Percentiles rank a stretch among this genome's conserved stretches.
These are phyloP conservation scores for Gallinago media DNA, from an alignment of 2,113 vertebrate species.

Conservation along the genomic window DNA sequence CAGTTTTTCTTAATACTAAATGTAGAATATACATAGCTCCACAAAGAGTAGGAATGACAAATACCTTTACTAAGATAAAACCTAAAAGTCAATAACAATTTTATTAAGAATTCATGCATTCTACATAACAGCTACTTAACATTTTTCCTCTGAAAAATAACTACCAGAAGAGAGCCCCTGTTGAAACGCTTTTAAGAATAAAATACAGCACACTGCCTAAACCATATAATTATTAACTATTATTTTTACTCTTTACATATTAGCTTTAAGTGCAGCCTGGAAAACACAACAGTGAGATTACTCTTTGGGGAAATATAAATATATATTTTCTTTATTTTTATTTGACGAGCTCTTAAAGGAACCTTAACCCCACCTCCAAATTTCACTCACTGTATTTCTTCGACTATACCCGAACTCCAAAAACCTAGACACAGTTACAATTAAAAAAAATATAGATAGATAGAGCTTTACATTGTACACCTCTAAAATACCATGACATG, in stretches of 20 bases:
- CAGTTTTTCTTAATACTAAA: slow-evolving; percentile 39
- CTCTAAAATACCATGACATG: background rate
- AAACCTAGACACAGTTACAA: background rate
- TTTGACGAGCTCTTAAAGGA: background rate
- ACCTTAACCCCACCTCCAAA: background rate
- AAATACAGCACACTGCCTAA: background rate
- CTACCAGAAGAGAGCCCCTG: background rate
- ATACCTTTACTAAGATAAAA: slow-evolving; percentile 1
- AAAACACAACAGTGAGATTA: background rate
- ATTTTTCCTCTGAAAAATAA: slow-evolving; percentile 6
- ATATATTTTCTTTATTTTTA: background rate
- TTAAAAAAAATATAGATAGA: background rate
- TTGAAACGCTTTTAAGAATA: background rate
- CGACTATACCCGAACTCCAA: background rate
- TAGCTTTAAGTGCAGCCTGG: background rate
- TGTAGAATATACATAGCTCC: background rate
- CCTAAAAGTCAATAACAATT: background rate
- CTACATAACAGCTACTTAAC: background rate
- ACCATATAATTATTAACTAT: background rate
- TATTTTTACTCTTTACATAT: background rate
- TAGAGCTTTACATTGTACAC: background rate
- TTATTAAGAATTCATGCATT: background rate
- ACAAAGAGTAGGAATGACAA: slow-evolving; percentile 31
- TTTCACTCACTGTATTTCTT: background rate
- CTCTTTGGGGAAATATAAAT: background rate